A percentile compares a stretch with the other conserved stretches of the same genome.
These are phyloP conservation scores for Dicaeum eximium DNA, from an alignment of 2,113 vertebrate species.

Conservation along the genomic window DNA sequence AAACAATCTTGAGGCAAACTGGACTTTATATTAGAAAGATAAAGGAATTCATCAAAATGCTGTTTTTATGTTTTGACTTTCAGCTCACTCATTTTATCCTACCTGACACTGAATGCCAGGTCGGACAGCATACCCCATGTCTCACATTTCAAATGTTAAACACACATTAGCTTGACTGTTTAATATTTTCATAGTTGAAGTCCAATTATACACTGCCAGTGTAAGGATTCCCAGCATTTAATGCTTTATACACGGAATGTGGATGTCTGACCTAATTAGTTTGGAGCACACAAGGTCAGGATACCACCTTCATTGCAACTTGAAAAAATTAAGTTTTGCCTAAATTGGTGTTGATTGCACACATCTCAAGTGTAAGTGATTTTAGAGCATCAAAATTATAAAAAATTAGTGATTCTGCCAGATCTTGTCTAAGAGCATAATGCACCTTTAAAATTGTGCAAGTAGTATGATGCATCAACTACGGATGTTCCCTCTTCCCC, in stretches of 20 bases:
- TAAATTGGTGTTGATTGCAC: background rate
- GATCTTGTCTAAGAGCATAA: background rate
- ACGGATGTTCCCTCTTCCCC: background rate
- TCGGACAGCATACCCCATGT: background rate
- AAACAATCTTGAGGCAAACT: background rate
- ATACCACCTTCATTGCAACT: background rate
- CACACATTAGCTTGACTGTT: background rate
- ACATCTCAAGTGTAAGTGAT: background rate
- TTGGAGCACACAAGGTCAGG: background rate
- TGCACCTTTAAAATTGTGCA: background rate
- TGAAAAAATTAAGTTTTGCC: background rate
- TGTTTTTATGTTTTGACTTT: background rate
- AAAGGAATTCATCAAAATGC: background rate
- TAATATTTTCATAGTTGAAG: background rate
- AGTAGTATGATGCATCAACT: background rate
- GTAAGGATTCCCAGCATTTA: background rate
- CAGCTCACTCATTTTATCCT: background rate
- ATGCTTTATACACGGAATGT: background rate
- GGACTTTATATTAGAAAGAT: background rate
- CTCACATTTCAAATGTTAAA: background rate
- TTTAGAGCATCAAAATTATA: background rate
- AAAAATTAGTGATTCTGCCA: background rate
- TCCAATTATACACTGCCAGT: background rate
- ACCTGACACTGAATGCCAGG: background rate
- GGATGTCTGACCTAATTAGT: background rate